A percentile compares a stretch with the other conserved stretches of the same genome.
These are phyloP conservation scores for Athalia circularis DNA, from an alignment of 2,888 invertebrate genomes.

Conservation along the genomic window DNA sequence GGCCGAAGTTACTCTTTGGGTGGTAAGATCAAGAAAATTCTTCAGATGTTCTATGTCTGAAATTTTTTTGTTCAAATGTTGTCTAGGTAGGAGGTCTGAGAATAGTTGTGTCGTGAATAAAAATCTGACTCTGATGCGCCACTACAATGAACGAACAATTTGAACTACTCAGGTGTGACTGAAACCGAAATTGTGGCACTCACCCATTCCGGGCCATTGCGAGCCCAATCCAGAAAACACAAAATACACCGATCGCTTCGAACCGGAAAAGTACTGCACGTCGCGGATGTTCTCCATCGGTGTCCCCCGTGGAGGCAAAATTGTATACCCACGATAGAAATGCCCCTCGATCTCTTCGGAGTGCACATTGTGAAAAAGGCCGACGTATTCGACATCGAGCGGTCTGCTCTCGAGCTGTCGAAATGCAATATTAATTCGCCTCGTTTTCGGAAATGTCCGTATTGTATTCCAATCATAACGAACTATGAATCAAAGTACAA, in stretches of 20 bases:
- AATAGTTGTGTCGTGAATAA: too few species aligned
- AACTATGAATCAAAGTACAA: too few species aligned
- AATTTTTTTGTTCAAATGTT: too few species aligned
- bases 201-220: constrained; percentile 91
- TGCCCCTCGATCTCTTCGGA: constrained; percentile 77
- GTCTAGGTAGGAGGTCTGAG: too few species aligned
- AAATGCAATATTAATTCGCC: neutral
- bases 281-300: constrained; percentile 73
- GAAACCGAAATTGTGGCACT: neutral
- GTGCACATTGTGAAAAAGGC: constrained; percentile 79
- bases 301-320: constrained; percentile 73
- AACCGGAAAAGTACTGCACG: constrained; percentile 79
- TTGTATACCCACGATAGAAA: constrained; percentile 85
- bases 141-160: too few species aligned
- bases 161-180: neutral
- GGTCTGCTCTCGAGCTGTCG: constrained; percentile 75
- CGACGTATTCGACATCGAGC: constrained; percentile 79
- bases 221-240: constrained; percentile 95
- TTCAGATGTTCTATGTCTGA: too few species aligned
- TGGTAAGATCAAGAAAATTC: too few species aligned
- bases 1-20: too few species aligned
- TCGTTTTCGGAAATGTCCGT: too few species aligned
- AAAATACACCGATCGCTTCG: constrained; percentile 87
- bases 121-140: too few species aligned
- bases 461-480: too few species aligned